Base-by-base conservation (phyloP, 2,113 vertebrate genomes). In the Lampris incognitus region DNA sequence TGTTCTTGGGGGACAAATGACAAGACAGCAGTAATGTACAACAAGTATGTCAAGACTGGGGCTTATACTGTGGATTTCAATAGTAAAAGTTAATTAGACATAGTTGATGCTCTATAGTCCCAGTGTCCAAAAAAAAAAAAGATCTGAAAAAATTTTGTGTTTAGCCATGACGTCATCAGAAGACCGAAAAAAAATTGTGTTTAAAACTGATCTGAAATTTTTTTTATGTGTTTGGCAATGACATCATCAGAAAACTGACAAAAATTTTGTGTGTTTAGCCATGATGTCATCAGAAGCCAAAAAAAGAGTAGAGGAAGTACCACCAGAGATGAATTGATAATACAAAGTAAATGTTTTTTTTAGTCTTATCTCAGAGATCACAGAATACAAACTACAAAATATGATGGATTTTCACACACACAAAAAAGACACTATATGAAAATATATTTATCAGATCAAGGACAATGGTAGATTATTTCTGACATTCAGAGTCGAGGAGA, bases 271-370 rank as follows among this genome's bases (percentile, higher is more conserved):
- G 66, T 74, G 74, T 56, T 77, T 68, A 69, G 9, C 68, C 52
- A 69, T 86, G 79, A 88, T 78, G 82, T 85, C 78, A 85, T 59
- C 41, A 10, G 24, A 6, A 66, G 13, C 76, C 69, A 81, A 85
- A 89, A 68, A 5, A 5, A 9, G 58, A 44, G 2, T 1, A 59
- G 69, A 85, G 85, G 85, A 90, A 89, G 82, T 81, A 49, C 4
- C n/a, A 37, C 7, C 2, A 36, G 56, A 41, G 57, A 54, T 46
- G n/a, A 79, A 81, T 46, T 8, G 48, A 62, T 37, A 38, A 61
- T 24, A 2, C 50, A 60, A 59, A 13, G 52, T 52, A 13, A 3
- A 52, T 49, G 4, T 24, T 36, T 4, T 5, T 3, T 4, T 66
- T 55, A 71, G 6, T 56, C 41, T 59, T 64, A 54, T 41, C 59